Evolutionary conservation across 2,888 invertebrate species (phyloP).

Genomic region (Himalopsyche tibetana): DNA sequence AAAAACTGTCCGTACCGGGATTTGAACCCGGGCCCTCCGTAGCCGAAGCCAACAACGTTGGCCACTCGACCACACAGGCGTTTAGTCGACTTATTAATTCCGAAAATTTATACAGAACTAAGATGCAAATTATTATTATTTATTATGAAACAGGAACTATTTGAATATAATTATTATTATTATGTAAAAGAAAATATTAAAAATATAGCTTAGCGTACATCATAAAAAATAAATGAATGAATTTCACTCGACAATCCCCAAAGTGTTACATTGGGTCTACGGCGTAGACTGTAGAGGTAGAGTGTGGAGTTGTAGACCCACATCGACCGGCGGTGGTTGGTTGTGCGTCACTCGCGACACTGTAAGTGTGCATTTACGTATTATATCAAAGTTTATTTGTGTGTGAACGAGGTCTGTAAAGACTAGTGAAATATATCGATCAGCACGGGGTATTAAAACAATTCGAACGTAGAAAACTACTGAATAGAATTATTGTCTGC

Average conservation of each 20-base stretch:
- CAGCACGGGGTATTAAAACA: neutral
- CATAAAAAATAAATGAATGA: too few species aligned
- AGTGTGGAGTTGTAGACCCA: constrained; percentile 2
- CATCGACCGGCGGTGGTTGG: constrained; percentile 24
- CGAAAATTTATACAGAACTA: too few species aligned
- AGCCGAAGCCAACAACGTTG: too few species aligned
- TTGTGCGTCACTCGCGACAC: neutral
- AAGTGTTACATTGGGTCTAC: constrained; percentile 12
- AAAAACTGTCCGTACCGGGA: too few species aligned
- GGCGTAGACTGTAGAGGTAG: constrained; percentile 15
- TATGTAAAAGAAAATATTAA: too few species aligned
- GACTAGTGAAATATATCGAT: neutral
- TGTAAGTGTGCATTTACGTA: neutral
- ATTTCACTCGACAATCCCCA: neutral
- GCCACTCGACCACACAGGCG: too few species aligned
- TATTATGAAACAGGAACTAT: too few species aligned
- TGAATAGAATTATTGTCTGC: neutral
- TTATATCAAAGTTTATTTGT: neutral
- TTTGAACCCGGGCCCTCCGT: too few species aligned
- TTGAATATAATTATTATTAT: too few species aligned
- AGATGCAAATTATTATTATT: too few species aligned
- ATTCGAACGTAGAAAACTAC: neutral
- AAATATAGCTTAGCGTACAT: too few species aligned
- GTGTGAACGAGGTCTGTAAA: neutral
- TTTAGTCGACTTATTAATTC: too few species aligned